Percentiles rank a stretch among this genome's conserved stretches.
phyloP scores from a whole-genome alignment of 2,797 vertebrate species.

The Micromesistius poutassou region DNA sequence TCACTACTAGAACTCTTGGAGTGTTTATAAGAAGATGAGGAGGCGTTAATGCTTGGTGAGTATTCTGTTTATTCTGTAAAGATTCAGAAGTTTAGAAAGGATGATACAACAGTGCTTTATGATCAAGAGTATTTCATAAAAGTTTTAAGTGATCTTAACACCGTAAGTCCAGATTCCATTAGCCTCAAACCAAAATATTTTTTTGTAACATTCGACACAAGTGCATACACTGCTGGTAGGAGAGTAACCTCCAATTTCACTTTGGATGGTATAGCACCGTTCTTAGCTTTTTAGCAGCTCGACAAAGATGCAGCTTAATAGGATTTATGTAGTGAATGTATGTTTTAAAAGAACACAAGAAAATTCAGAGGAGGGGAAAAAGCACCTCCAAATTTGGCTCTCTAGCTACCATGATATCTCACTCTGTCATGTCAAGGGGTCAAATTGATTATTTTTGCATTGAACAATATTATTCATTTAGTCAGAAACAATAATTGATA shows the following conservation, averaged over 20 bases:
- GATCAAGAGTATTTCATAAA: constrained; percentile 77
- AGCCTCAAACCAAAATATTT: constrained; percentile 71
- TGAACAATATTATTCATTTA: constrained; percentile 51
- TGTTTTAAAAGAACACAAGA: constrained; percentile 60
- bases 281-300: constrained; percentile 79
- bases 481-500: constrained; percentile 69
- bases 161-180: constrained; percentile 77
- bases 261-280: constrained; percentile 81
- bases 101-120: constrained; percentile 78
- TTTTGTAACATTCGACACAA: constrained; percentile 78
- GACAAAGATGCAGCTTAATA: constrained; percentile 78
- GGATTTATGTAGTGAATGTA: constrained; percentile 71
- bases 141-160: constrained; percentile 76
- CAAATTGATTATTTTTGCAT: constrained; percentile 70
- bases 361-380: constrained; percentile 69
- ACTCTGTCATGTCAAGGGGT: constrained; percentile 71
- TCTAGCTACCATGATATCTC: constrained; percentile 73
- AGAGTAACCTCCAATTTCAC: constrained; percentile 76
- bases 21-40: constrained; percentile 25
- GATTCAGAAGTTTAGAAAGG: constrained; percentile 81
- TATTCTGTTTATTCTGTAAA: constrained; percentile 82
- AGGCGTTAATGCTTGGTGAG: constrained; percentile 57
- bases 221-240: constrained; percentile 79
- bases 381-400: constrained; percentile 71
- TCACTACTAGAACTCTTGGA: not conserved